Conservation (phyloP, 2,888 invertebrate species). For the Gisinianus flammeolus region DNA sequence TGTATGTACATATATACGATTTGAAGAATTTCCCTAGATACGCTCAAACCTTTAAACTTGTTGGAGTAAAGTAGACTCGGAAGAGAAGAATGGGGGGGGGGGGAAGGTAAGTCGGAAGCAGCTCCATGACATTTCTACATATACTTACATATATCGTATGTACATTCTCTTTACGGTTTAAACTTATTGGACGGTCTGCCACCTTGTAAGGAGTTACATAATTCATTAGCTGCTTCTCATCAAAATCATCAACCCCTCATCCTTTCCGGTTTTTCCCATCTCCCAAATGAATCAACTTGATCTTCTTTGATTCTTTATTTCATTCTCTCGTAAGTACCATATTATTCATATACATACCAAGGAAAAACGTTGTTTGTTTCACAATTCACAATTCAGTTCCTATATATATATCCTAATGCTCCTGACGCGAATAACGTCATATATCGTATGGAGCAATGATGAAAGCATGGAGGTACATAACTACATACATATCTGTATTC, state of each 20-base stretch:
- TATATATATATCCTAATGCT: not conserved
- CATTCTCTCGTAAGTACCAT: not conserved
- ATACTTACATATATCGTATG: too few relatives aligned
- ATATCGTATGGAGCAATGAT: too few relatives aligned
- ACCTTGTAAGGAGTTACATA: constrained; percentile 17
- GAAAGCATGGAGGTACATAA: too few relatives aligned
- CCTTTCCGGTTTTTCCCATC: not conserved
- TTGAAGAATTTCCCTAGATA: constrained; percentile 1
- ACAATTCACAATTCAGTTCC: not conserved
- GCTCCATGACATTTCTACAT: not conserved
- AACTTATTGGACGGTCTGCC: constrained; percentile 12
- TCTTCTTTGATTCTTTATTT: not conserved
- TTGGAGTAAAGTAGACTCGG: not conserved
- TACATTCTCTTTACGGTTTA: not conserved
- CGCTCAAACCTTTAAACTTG: not conserved
- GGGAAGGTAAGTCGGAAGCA: not conserved
- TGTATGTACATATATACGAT: too few relatives aligned
- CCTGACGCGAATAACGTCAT: too few relatives aligned
- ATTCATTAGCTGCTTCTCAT: not conserved
- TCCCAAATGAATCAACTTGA: constrained; percentile 2
- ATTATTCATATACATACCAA: too few relatives aligned
- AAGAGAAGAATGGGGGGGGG: not conserved
- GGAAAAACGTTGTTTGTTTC: not conserved
- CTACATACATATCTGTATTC: too few relatives aligned
- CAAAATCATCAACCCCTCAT: not conserved